Evolutionary conservation across 2,113 vertebrate genomes (phyloP).

Genomic region (Tauraco erythrolophus): DNA sequence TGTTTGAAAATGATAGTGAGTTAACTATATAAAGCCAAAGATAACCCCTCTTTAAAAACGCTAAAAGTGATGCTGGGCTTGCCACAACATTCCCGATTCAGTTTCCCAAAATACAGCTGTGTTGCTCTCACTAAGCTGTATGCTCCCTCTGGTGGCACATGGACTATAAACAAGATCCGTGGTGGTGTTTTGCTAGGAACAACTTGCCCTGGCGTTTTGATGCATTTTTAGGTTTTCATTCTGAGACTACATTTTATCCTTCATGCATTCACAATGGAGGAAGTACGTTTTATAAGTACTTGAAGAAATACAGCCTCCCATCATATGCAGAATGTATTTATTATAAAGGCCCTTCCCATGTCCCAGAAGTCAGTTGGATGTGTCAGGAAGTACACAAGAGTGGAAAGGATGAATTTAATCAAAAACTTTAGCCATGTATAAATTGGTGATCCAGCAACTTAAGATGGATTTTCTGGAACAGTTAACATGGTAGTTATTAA

Average conservation of each 20-base stretch:
- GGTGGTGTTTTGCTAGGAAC: neutral
- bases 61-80: neutral
- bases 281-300: neutral
- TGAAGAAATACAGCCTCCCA: neutral
- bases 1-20: neutral
- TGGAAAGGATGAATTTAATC: neutral
- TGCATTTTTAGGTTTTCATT: neutral
- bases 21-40: neutral
- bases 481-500: conserved; percentile 54
- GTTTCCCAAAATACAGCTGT: neutral
- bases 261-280: neutral
- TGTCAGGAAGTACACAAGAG: neutral
- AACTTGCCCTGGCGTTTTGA: neutral
- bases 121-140: neutral
- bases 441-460: conserved; percentile 27
- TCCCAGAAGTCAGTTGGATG: neutral
- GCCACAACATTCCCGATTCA: neutral
- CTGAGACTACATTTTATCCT: neutral
- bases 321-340: neutral
- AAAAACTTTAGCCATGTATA: neutral
- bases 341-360: neutral
- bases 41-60: neutral
- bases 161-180: neutral
- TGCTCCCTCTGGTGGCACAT: conserved; percentile 48
- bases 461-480: conserved; percentile 42